Conservation (phyloP, 2,797 vertebrate species). For the Astyanax mexicanus region DNA sequence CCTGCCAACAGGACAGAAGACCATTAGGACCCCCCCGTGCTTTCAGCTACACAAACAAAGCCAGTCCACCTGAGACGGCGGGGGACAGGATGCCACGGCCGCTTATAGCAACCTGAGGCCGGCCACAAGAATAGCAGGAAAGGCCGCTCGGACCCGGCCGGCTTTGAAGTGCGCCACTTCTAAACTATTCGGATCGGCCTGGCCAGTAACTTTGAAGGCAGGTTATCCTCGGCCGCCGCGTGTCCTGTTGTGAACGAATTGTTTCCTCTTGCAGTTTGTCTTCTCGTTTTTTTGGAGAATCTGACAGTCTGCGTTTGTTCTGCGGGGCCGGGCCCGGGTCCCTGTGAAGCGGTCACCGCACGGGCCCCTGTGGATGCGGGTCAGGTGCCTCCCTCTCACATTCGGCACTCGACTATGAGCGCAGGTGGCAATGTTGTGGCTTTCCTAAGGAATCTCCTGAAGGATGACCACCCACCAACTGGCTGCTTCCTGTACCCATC, state of each 20-base stretch:
- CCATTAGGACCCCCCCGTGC: conserved; percentile 77
- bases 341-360: conserved; percentile 50
- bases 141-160: conserved; percentile 66
- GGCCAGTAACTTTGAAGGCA: conserved; percentile 95
- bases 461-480: conserved; percentile 76
- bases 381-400: conserved; percentile 31
- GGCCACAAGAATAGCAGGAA: conserved; percentile 99
- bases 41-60: conserved; percentile 91
- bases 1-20: conserved; percentile 75
- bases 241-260: conserved; percentile 94
- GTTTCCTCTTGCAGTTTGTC: conserved; percentile 94
- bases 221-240: conserved; percentile 89
- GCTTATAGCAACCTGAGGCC: conserved; percentile 94
- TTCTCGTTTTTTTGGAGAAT: conserved; percentile 82
- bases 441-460: conserved; percentile 63
- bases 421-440: conserved; percentile 70
- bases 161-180: conserved; percentile 97
- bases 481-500: conserved; percentile 73
- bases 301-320: conserved; percentile 85
- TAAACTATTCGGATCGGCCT: conserved; percentile 89
- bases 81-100: conserved; percentile 96
- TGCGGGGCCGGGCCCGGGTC: conserved; percentile 63
- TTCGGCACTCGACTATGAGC: conserved; percentile 46
- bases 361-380: conserved; percentile 46
- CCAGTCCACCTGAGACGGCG: conserved; percentile 94